Evolutionary conservation across 2,888 invertebrate genomes (phyloP), one percentile per base, ranked within the genome.

Genomic region (Dryocosmus kuriphilus): DNA sequence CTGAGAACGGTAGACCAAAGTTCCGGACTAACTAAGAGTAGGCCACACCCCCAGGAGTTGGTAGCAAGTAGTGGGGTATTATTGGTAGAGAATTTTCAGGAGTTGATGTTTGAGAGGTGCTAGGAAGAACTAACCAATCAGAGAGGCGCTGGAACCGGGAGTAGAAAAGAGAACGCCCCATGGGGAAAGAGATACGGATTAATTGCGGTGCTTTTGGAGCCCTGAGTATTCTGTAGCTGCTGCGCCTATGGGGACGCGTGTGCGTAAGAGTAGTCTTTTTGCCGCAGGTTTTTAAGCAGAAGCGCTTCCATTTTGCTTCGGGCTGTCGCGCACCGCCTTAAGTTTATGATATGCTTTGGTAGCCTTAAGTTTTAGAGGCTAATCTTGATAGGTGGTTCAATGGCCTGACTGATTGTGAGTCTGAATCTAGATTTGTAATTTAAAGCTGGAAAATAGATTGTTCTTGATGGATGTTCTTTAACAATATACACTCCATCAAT

Each of bases 1-100:
- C 90, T 90, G 86, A 85, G 74, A 32, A 75, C 27, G 60, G 35
- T 24, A 62, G 63, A 6, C 9, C 41, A 41, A 74, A 74, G 76
- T 81, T 78, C 51, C 73, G 60, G 65, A 27, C 75, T 79, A 76
- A 79, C 80, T 80, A 79, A 71, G 77, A 65, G 2, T 0, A 80
- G 41, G 79, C 80, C 79, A 75, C 82, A 65, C 82, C 81, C 67
- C 76, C n/a, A 11, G 8, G 4, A 32, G 2, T 62, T 35, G 35
- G 30, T 32, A 11, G 9, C 32, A n/a, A 35, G n/a, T 32, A 22
- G 62, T 62, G 62, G 62, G 62, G 62, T 3, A 30, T 62, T 1
- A 32, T 32, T 30, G 62, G 62, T 35, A 9, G 7, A 2, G 32
- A 32, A 19, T 19, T 6, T 1, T 2, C 7, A 11, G n/a, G n/a